phyloP scores from a whole-genome alignment of 2,797 vertebrate genomes.

The Acestrorhynchus altus region DNA sequence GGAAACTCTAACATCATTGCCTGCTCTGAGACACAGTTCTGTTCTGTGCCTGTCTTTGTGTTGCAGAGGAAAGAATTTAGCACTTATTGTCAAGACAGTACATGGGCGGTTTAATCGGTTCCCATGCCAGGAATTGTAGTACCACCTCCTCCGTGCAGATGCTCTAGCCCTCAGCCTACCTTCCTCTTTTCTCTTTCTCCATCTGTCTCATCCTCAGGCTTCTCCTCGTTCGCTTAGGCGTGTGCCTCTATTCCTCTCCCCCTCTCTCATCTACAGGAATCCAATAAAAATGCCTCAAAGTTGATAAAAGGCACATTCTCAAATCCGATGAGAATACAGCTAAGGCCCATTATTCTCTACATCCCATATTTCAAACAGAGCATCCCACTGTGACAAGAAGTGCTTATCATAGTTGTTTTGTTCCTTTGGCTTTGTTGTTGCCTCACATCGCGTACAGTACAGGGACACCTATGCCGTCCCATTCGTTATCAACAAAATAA shows the following conservation, averaged over 20 bases:
- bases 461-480: slow-evolving; percentile 64
- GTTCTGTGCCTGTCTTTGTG: neutral
- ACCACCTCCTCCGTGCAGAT: slow-evolving; percentile 41
- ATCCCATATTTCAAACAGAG: slow-evolving; percentile 57
- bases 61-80: neutral
- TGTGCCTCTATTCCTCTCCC: slow-evolving; percentile 6
- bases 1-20: neutral
- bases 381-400: slow-evolving; percentile 25
- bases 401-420: slow-evolving; percentile 47
- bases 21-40: neutral
- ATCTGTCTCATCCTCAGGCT: slow-evolving; percentile 12
- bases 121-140: slow-evolving; percentile 18
- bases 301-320: slow-evolving; percentile 44
- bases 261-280: slow-evolving; percentile 20
- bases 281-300: slow-evolving; percentile 46
- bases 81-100: neutral
- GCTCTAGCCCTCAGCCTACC: slow-evolving; percentile 16
- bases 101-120: slow-evolving; percentile 3
- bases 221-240: neutral
- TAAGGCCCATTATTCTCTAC: slow-evolving; percentile 37
- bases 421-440: slow-evolving; percentile 36
- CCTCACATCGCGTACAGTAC: slow-evolving; percentile 14
- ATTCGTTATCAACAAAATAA: slow-evolving; percentile 70
- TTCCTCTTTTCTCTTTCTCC: neutral
- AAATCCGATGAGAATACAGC: slow-evolving; percentile 32